These are phyloP conservation scores for Papilio aristodemus DNA, from an alignment of 1,140 invertebrate genomes.

Conservation along the genomic window DNA sequence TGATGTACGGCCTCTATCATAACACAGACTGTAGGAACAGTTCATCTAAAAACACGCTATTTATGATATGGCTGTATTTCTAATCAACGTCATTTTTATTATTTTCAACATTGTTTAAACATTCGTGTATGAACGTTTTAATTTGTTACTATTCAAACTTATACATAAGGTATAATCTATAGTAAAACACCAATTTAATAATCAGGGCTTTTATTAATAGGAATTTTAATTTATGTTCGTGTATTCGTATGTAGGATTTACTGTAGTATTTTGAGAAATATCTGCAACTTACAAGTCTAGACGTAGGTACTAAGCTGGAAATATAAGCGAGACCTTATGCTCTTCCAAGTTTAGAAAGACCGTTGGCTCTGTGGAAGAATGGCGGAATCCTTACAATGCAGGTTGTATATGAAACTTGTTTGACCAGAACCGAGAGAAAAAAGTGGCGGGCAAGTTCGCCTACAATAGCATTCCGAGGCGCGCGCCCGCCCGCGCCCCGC, in stretches of 20 bases:
- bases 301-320: slow-evolving; percentile 37
- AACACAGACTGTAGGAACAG: not conserved
- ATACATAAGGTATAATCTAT: too few species aligned
- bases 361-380: slow-evolving; percentile 69
- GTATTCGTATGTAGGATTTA: not conserved
- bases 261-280: not conserved
- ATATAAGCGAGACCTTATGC: slow-evolving; percentile 59
- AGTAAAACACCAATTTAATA: not conserved
- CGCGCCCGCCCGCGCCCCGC: slow-evolving; percentile 46
- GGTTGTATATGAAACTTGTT: slow-evolving; percentile 80
- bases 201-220: too few species aligned
- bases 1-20: not conserved
- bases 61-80: not conserved
- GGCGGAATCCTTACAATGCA: slow-evolving; percentile 79
- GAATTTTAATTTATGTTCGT: too few species aligned
- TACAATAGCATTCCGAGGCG: slow-evolving; percentile 74
- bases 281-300: not conserved
- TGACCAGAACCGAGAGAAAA: slow-evolving; percentile 78
- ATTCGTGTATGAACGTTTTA: not conserved
- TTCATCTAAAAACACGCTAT: not conserved
- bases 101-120: too few species aligned
- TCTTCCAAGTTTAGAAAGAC: slow-evolving; percentile 66
- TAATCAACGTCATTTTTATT: not conserved
- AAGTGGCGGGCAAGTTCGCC: slow-evolving; percentile 77
- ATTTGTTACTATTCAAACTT: too few species aligned